Evolutionary conservation across 2,888 invertebrate species (phyloP).

Genomic region (Drosophila pegasa): DNA sequence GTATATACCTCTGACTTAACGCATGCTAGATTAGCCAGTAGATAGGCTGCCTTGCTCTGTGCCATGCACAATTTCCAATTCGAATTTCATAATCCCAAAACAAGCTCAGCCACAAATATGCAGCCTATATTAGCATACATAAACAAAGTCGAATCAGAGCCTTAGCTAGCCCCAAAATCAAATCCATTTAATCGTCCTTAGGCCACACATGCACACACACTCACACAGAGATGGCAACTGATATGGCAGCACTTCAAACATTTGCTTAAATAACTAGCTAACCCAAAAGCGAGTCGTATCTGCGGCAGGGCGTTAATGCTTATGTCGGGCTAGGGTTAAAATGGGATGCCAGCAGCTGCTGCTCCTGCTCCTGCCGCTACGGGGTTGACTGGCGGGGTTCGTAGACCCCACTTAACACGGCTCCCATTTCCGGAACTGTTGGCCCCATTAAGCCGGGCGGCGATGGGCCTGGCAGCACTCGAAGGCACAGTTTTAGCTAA

Average conservation of each 20-base stretch:
- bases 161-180: conserved; percentile 48
- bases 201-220: conserved; percentile 26
- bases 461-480: conserved; percentile 31
- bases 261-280: conserved; percentile 55
- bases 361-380: too few relatives aligned
- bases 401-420: conserved; percentile 71
- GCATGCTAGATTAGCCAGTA: neutral
- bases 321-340: conserved; percentile 42
- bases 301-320: conserved; percentile 65
- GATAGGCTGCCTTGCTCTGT: neutral
- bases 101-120: conserved; percentile 51
- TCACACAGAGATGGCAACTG: conserved; percentile 23
- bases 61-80: conserved; percentile 13
- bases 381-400: too few relatives aligned
- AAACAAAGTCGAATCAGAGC: conserved; percentile 45
- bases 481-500: conserved; percentile 50
- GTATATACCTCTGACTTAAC: neutral
- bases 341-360: conserved; percentile 16
- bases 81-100: conserved; percentile 44
- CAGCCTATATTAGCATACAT: conserved; percentile 51
- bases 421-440: conserved; percentile 40
- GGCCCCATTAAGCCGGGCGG: conserved; percentile 47
- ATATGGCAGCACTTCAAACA: conserved; percentile 41
- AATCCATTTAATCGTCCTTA: conserved; percentile 72
- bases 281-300: conserved; percentile 55